phyloP scores from a whole-genome alignment of 1,140 invertebrate species.

The Drosophila hydei region DNA sequence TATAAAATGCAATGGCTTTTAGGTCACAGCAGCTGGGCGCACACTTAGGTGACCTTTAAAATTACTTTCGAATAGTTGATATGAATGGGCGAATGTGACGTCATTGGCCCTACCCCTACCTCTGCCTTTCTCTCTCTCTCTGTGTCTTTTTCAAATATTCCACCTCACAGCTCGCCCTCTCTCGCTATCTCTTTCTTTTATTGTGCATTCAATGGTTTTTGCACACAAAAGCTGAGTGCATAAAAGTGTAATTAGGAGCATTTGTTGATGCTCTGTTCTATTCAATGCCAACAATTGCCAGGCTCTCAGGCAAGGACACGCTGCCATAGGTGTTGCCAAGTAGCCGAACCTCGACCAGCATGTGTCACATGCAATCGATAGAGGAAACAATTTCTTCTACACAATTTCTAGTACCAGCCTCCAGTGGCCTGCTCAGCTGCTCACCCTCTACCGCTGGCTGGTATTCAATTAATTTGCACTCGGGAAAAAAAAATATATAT shows the following conservation, averaged over 20 bases:
- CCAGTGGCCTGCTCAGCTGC: background rate
- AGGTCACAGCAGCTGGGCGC: constrained; percentile 20
- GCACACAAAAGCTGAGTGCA: constrained; percentile 25
- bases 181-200: background rate
- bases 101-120: constrained; percentile 1
- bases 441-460: constrained; percentile 17
- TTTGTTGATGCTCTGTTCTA: constrained; percentile 26
- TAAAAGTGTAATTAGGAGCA: constrained; percentile 42
- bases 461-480: constrained; percentile 72
- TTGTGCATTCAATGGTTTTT: constrained; percentile 28
- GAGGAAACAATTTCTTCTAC: constrained; percentile 5
- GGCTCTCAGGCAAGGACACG: constrained; percentile 19
- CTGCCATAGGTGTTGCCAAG: constrained; percentile 9
- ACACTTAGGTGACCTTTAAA: constrained; percentile 36
- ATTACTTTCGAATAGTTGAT: constrained; percentile 9
- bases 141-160: too few species aligned
- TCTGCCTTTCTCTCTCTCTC: background rate
- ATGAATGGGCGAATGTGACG: constrained; percentile 15
- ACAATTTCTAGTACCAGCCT: constrained; percentile 4
- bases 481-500: constrained; percentile 37
- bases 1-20: constrained; percentile 25
- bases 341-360: constrained; percentile 11
- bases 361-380: constrained; percentile 44
- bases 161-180: background rate
- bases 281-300: constrained; percentile 41